Evolutionary conservation across 2,888 invertebrate species (phyloP), one percentile per base, ranked within the genome.

Genomic region (Andrena marginata): DNA sequence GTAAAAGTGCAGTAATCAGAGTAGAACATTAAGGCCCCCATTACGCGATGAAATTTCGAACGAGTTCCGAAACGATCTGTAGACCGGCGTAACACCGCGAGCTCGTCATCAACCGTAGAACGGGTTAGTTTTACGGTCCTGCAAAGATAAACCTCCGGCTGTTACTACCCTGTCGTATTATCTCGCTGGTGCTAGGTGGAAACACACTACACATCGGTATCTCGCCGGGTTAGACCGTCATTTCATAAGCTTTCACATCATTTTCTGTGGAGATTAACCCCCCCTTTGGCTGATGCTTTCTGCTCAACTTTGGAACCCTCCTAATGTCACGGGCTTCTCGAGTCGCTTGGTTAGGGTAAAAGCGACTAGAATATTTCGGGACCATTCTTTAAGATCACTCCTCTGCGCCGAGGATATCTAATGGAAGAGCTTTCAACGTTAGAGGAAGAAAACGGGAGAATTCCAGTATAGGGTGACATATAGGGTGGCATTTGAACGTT

Each of bases 211-310:
- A 84, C 82, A 64, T 77, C 71, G 83, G 77, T 86, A 88, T 86
- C 85, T 88, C 86, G 65, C 79, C 65, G 79, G 76, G 83, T 83
- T 87, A 86, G 86, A 88, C 88, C 87, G 86, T 83, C 86, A 86
- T 89, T 89, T 87, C 85, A 86, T 85, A 85, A 88, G 89, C 87
- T 87, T 88, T 88, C 88, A 86, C 87, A 77, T 89, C 88, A 85
- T 89, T 89, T 88, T 89, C 85, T 75, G 80, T 62, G 77, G 76
- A 80, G 80, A 85, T 75, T 81, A 84, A 81, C 83, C 80, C 76
- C 76, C 80, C 76, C 64, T 80, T 68, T 73, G 75, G 72, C 79
- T 82, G 81, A 82, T 83, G 85, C 81, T 84, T 80, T 80, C 74
- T 77, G 69, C 79, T 82, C 83, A 77, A 67, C 82, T 74, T 88